Evolutionary conservation across 2,113 vertebrate species (phyloP), one percentile per base, ranked within the genome.

Genomic region (Patagioenas fasciata): DNA sequence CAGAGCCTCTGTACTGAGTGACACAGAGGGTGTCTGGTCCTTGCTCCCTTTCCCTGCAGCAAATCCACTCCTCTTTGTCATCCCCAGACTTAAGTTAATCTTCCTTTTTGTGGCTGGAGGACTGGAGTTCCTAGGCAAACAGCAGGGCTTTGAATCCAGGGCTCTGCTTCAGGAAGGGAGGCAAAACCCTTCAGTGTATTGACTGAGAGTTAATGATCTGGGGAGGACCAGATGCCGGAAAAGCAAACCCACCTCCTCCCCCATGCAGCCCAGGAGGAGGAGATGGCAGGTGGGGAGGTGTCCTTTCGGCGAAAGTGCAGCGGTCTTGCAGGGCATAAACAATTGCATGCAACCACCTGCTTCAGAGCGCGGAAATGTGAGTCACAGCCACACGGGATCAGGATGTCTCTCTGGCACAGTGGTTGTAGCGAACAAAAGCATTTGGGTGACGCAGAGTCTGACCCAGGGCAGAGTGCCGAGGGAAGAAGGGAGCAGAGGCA

Each of bases 301-400:
- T 31, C 23, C 50, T 32, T 44, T 34, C 26, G 28, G 42, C 72
- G 54, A 20, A 38, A 75, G 29, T 1, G 48, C 65, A 71, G 32
- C 85, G 29, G 50, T 5, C 12, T 60, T 40, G 7, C 57, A 21
- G 69, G 3, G 42, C 38, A 40, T 5, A 9, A 91, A 69, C 19
- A 25, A 24, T 2, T 17, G 29, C 70, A 13, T 17, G 4, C 40
- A 16, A 20, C 18, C 53, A 32, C 51, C 56, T 70, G 65, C 42
- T 40, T 1, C 2, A 10, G 20, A 47, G 66, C 31, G 32, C 6
- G 2, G 57, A 54, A 31, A 16, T 0, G 1, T 54, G 58, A 78
- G n/a, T 88, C 44, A 58, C 36, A n/a, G 42, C 15, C 16, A 36
- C 29, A 44, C 78, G 16, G 31, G 50, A 40, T 69, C 12, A 2